Percentiles rank a stretch among this genome's conserved stretches.
phyloP scores from a whole-genome alignment of 2,888 invertebrate species.

The Drosophila emarginata region DNA sequence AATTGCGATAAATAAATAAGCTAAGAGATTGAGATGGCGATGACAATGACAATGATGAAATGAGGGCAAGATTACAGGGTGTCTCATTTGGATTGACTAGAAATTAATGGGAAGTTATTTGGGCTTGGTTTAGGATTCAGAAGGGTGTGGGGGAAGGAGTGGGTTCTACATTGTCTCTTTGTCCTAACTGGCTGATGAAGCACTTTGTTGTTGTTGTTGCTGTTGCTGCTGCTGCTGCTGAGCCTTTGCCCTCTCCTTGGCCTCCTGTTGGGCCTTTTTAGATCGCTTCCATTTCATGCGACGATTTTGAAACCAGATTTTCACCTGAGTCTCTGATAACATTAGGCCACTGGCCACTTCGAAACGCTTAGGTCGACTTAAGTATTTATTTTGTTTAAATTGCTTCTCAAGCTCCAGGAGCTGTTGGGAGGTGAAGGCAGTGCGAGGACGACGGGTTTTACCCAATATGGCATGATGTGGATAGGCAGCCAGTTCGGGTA shows the following conservation, averaged over 20 bases:
- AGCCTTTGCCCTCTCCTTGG: slow-evolving; percentile 84
- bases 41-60: slow-evolving; percentile 6
- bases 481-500: slow-evolving; percentile 91
- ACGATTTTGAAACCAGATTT: slow-evolving; percentile 99
- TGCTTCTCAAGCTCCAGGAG: slow-evolving; percentile 98
- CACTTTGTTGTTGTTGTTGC: slow-evolving; percentile 31
- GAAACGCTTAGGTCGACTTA: slow-evolving; percentile 98
- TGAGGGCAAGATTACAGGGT: slow-evolving; percentile 45
- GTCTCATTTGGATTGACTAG: slow-evolving; percentile 65
- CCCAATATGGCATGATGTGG: slow-evolving; percentile 90
- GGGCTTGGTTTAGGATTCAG: background rate
- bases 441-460: slow-evolving; percentile 95
- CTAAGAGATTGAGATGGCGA: slow-evolving; percentile 3
- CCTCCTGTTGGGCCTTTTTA: slow-evolving; percentile 96
- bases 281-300: slow-evolving; percentile 99
- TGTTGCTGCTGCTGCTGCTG: slow-evolving; percentile 72
- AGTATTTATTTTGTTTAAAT: slow-evolving; percentile 99
- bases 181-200: slow-evolving; percentile 55
- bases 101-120: slow-evolving; percentile 29
- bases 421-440: slow-evolving; percentile 98
- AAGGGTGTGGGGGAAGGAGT: background rate
- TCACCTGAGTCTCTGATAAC: slow-evolving; percentile 99
- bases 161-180: slow-evolving; percentile 5
- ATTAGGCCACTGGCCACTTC: slow-evolving; percentile 98
- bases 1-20: slow-evolving; percentile 68